Base-by-base conservation (phyloP, 2,797 vertebrate genomes). In the Orestias chungarensis region DNA sequence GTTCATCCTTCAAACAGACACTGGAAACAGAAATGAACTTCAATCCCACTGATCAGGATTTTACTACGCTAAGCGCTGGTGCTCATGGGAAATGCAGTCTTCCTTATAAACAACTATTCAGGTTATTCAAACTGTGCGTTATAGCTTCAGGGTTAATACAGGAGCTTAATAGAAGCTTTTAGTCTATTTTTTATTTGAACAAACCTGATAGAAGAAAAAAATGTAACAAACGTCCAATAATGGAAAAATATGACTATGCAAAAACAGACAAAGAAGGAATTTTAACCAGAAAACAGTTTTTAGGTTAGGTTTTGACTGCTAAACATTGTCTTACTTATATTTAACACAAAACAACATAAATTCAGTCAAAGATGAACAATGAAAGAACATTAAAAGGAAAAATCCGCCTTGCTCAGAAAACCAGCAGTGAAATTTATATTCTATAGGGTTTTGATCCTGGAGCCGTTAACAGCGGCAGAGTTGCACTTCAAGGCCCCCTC, bases 401-500 rank as follows among this genome's bases (percentile, higher is more conserved):
- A 74, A 70, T 62, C 64, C 29, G 62, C 50, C 14, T 14, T 1
- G 20, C 65, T 69, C 71, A 68, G 65, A 25, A 65, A 62, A 54
- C 62, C 33, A 46, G 3, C 14, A 29, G 54, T 75, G 73, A 84
- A 82, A 81, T 70, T 54, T 59, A 46, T 50, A 40, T 64, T 68
- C 64, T 71, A 49, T 50, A 52, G 54, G 66, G 3, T 35, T 64
- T 52, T 73, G 20, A 20, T 18, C 80, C 46, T 68, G 64, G 65
- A 68, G 65, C 70, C 55, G 67, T 76, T 55, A 65, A 72, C 68
- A 66, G 67, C 31, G 57, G 66, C 38, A 57, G 80, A 82, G 76
- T 81, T 55, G 50, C 82, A 66, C 81, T 83, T 61, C 70, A 55
- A 25, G 65, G 29, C 65, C 79, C 80, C 82, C n/a, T n/a, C 76